A percentile compares a stretch with the other conserved stretches of the same genome.
Evolutionary conservation across 2,888 invertebrate species (phyloP).

Genomic region (Leptopilina drosophilae): DNA sequence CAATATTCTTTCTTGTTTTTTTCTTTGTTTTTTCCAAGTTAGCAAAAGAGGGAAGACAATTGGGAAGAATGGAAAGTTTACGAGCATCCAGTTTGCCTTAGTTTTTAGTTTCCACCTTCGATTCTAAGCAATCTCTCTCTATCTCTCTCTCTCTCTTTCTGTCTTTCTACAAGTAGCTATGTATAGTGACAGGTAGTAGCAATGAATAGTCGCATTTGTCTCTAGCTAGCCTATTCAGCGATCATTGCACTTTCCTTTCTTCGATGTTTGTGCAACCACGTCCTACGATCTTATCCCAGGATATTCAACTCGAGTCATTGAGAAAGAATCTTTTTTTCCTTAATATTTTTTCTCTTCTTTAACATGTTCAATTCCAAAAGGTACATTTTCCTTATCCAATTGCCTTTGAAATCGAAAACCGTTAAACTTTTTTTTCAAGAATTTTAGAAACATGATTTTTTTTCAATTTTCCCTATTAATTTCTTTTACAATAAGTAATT

Average conservation of each 20-base stretch:
- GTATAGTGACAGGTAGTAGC: slow-evolving; percentile 49
- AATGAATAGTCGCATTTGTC: slow-evolving; percentile 61
- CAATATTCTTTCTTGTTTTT: not conserved
- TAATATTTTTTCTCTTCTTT: not conserved
- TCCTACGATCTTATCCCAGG: slow-evolving; percentile 29
- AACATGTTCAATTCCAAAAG: not conserved
- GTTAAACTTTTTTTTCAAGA: not conserved
- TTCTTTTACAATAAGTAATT: not conserved
- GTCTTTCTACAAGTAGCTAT: slow-evolving; percentile 33
- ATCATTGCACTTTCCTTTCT: slow-evolving; percentile 62
- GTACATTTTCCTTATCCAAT: slow-evolving; percentile 2
- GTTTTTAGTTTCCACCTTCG: slow-evolving; percentile 21
- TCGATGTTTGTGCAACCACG: slow-evolving; percentile 22
- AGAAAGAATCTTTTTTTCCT: not conserved
- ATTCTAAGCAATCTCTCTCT: not conserved
- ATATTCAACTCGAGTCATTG: slow-evolving; percentile 6
- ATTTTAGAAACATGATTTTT: too few relatives aligned
- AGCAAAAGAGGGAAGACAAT: slow-evolving; percentile 23
- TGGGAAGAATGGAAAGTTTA: slow-evolving; percentile 33
- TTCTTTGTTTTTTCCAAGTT: slow-evolving; percentile 7
- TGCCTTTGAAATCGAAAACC: not conserved
- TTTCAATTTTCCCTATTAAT: too few relatives aligned
- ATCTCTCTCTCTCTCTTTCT: not conserved
- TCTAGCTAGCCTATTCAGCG: slow-evolving; percentile 62
- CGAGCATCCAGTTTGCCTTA: slow-evolving; percentile 3